Evolutionary conservation across 2,113 vertebrate species (phyloP).

Genomic region (Dipodomys merriami): DNA sequence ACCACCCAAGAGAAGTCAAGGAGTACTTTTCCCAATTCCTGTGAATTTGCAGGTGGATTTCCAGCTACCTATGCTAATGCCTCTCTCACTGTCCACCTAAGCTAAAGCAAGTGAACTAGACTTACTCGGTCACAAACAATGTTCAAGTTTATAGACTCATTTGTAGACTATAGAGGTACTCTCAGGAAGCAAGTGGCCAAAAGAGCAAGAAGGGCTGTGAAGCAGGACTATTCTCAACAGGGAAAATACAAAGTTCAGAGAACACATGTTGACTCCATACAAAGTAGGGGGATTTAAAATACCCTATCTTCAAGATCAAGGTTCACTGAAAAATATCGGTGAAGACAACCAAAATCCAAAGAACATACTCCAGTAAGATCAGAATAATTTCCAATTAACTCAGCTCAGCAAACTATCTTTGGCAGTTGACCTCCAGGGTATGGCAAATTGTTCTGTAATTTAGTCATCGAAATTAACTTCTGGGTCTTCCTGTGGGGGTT

Average conservation of each 20-base stretch:
- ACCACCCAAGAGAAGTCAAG: not conserved
- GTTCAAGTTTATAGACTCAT: not conserved
- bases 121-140: not conserved
- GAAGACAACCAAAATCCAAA: slow-evolving; percentile 59
- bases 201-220: not conserved
- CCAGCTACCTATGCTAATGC: not conserved
- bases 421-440: slow-evolving; percentile 37
- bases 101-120: not conserved
- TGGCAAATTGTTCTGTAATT: slow-evolving; percentile 51
- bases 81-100: not conserved
- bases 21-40: not conserved
- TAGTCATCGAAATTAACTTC: slow-evolving; percentile 52
- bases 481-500: slow-evolving; percentile 59
- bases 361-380: not conserved
- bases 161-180: not conserved
- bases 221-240: not conserved
- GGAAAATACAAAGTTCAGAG: not conserved
- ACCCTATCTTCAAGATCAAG: not conserved
- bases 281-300: slow-evolving; percentile 31
- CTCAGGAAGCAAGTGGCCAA: not conserved
- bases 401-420: slow-evolving; percentile 14
- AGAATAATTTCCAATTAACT: slow-evolving; percentile 65
- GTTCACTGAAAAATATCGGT: slow-evolving; percentile 33
- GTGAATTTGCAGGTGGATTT: not conserved
- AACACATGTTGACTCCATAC: slow-evolving; percentile 44